Base-by-base conservation (phyloP, 2,888 invertebrate genomes). In the Lathronympha strigana region DNA sequence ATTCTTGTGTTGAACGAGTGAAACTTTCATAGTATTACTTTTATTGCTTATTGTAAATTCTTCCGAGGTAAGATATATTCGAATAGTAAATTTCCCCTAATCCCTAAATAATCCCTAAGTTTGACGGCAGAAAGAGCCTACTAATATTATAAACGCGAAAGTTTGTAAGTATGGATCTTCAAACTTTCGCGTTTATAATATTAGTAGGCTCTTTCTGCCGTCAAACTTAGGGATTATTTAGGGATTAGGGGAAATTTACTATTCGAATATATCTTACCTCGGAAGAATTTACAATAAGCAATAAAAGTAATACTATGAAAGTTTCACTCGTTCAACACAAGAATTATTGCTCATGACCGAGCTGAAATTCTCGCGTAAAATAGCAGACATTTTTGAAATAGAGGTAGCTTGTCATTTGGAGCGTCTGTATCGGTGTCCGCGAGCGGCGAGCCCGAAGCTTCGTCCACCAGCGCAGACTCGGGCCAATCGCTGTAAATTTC, bases 341-440 rank as follows among this genome's bases (percentile, higher is more conserved):
- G 80, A 85, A 85, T 86, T 83, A 86, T 85, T 81, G 81, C 80
- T 82, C 80, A 86, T 84, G 82, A 82, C 77, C 80, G 79, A 79
- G 78, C 77, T 80, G 77, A 79, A 83, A 84, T 84, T 83, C 82
- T 83, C 76, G 81, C 79, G 84, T 84, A 84, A 86, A 88, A 88
- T 86, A 83, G 82, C 81, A 83, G 82, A 86, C 82, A 87, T 86
- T 88, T 88, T 89, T 86, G 82, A 85, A 88, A 90, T 86, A 87
- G 80, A 84, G 80, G 83, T 79, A 82, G 83, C 80, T 82, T 87
- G 89, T 87, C 88, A 88, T 87, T 87, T 80, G 81, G 78, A 80
- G 83, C 81, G 81, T 78, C 77, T 80, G 82, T 86, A 86, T 87
- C 83, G 79, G 77, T 75, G 82, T 81, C 80, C 80, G 43, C 43